Percentiles rank a stretch among this genome's conserved stretches.
phyloP scores from a whole-genome alignment of 2,888 invertebrate species.

The Pseudanteris insignis region DNA sequence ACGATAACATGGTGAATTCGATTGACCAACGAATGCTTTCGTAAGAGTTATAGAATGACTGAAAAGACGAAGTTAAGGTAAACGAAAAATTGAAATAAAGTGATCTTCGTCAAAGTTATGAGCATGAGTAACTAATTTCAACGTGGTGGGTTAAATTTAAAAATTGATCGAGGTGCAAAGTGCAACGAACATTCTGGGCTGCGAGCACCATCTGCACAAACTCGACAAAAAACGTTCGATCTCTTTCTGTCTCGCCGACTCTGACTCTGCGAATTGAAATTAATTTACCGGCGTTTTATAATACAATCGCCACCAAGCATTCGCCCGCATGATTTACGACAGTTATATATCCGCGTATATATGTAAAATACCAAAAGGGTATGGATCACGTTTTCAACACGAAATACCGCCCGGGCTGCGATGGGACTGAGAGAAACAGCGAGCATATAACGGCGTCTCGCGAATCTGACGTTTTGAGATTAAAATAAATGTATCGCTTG shows the following conservation, averaged over 20 bases:
- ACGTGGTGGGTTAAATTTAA: slow-evolving; percentile 13
- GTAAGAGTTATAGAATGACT: no score
- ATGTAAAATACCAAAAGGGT: slow-evolving; percentile 3
- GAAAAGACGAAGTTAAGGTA: no score
- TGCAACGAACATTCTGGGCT: slow-evolving; percentile 17
- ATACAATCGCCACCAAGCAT: slow-evolving; percentile 51
- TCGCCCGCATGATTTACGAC: slow-evolving; percentile 52
- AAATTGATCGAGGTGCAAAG: slow-evolving; percentile 24
- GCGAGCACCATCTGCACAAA: slow-evolving; percentile 24
- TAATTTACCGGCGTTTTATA: slow-evolving; percentile 58
- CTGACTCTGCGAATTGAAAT: slow-evolving; percentile 51
- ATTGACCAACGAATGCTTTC: no score
- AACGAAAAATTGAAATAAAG: no score
- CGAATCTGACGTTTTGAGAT: no score
- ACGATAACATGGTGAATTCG: no score
- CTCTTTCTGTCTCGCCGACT: slow-evolving; percentile 38
- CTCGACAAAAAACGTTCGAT: slow-evolving; percentile 42
- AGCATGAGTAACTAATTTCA: slow-evolving; percentile 13
- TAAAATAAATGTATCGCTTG: no score
- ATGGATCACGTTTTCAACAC: slow-evolving; percentile 26
- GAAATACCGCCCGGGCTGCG: slow-evolving; percentile 22
- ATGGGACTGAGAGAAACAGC: no score
- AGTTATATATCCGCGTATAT: slow-evolving; percentile 47
- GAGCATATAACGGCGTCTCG: no score
- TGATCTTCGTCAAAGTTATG: slow-evolving; percentile 11